Percentiles rank a stretch among this genome's conserved stretches.
Evolutionary conservation across 2,888 invertebrate genomes (phyloP).

Genomic region (Lochmaea crataegi): DNA sequence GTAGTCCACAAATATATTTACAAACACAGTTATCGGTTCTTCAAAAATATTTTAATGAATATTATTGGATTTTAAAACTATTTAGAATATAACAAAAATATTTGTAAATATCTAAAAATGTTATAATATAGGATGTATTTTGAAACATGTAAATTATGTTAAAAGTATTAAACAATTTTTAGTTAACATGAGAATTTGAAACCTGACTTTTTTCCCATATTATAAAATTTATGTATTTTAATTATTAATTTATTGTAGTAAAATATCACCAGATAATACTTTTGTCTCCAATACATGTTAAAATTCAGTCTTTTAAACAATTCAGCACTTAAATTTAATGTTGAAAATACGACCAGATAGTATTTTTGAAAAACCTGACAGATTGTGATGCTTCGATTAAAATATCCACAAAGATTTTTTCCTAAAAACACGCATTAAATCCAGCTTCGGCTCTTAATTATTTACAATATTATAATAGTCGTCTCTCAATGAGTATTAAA

Average conservation of each 20-base stretch:
- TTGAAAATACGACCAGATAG: background rate
- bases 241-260: background rate
- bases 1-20: slow-evolving; percentile 26
- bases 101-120: no score
- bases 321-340: slow-evolving; percentile 18
- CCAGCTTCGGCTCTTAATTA: slow-evolving; percentile 41
- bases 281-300: slow-evolving; percentile 1
- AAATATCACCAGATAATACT: background rate
- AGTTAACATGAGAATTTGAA: no score
- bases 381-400: background rate
- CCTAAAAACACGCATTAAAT: slow-evolving; percentile 9
- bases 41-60: slow-evolving; percentile 2
- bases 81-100: no score
- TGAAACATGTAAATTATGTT: no score
- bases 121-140: no score
- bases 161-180: no score
- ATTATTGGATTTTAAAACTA: no score
- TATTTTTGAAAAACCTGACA: slow-evolving; percentile 21
- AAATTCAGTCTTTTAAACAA: slow-evolving; percentile 26
- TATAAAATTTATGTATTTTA: no score
- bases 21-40: slow-evolving; percentile 3
- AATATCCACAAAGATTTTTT: background rate
- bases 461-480: slow-evolving; percentile 29
- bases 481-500: slow-evolving; percentile 51
- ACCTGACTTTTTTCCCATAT: no score